Evolutionary conservation across 2,113 vertebrate genomes (phyloP).

Genomic region (Hypanus sabinus): DNA sequence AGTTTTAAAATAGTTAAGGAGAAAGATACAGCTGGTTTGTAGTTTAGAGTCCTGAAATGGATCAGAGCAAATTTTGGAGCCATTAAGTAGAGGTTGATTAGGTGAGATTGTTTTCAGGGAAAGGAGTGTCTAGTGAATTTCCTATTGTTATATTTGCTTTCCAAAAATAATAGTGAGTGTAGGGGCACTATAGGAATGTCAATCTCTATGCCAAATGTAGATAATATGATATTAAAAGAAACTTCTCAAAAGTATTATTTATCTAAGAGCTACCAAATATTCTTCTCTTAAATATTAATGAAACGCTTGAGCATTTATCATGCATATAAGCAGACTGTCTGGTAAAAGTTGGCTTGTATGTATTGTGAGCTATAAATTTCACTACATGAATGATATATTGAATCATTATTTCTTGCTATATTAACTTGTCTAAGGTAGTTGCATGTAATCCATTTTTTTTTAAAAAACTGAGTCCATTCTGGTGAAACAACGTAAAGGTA

Average conservation of each 20-base stretch:
- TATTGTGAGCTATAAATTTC: neutral
- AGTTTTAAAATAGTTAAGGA: too few relatives aligned
- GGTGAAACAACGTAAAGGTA: neutral
- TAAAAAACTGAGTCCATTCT: neutral
- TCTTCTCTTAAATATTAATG: neutral
- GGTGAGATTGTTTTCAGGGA: too few relatives aligned
- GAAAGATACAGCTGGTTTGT: too few relatives aligned
- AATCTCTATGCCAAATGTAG: neutral
- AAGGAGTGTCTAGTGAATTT: neutral
- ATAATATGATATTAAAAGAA: neutral
- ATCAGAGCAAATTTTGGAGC: too few relatives aligned
- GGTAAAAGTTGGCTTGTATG: neutral
- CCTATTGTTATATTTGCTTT: neutral
- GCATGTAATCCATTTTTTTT: neutral
- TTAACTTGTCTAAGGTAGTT: neutral
- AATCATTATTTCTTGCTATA: neutral
- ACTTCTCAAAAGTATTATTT: neutral
- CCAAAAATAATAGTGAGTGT: neutral
- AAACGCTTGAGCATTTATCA: neutral
- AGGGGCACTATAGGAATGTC: neutral
- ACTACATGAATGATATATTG: too few relatives aligned
- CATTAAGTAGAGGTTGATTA: too few relatives aligned
- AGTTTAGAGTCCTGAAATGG: too few relatives aligned
- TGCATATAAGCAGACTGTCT: neutral
- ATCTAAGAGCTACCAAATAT: too few relatives aligned